phyloP scores from a whole-genome alignment of 2,888 invertebrate species.

The Phengaris arion region DNA sequence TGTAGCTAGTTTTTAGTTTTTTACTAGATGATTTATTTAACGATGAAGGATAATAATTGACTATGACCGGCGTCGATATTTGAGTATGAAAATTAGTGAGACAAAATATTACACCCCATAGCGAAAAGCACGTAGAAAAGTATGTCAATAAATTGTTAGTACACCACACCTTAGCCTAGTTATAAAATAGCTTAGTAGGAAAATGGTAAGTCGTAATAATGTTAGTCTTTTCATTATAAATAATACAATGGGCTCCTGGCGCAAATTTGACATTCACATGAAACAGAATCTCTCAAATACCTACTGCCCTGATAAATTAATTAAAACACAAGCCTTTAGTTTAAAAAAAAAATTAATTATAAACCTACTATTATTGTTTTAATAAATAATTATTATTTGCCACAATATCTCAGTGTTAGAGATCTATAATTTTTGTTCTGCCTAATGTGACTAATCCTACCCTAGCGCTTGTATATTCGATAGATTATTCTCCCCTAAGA shows the following conservation, averaged over 20 bases:
- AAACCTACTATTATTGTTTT: background rate
- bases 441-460: conserved; percentile 40
- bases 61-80: conserved; percentile 20
- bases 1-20: background rate
- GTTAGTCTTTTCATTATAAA: conserved; percentile 20
- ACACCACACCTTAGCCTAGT: conserved; percentile 76
- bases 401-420: conserved; percentile 7
- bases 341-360: background rate
- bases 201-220: conserved; percentile 20
- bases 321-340: background rate
- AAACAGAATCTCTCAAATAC: background rate
- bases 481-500: conserved; percentile 60
- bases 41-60: conserved; percentile 4
- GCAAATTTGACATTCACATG: background rate
- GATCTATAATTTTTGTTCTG: conserved; percentile 31
- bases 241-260: background rate
- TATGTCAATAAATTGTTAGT: conserved; percentile 49
- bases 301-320: background rate
- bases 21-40: background rate
- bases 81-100: conserved; percentile 54
- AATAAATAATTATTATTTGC: conserved; percentile 22
- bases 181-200: conserved; percentile 51
- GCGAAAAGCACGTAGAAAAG: conserved; percentile 27
- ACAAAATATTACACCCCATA: conserved; percentile 28
- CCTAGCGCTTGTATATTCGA: conserved; percentile 66